Conservation (phyloP, 2,797 vertebrate genomes). For the Telmatherina bonti region DNA sequence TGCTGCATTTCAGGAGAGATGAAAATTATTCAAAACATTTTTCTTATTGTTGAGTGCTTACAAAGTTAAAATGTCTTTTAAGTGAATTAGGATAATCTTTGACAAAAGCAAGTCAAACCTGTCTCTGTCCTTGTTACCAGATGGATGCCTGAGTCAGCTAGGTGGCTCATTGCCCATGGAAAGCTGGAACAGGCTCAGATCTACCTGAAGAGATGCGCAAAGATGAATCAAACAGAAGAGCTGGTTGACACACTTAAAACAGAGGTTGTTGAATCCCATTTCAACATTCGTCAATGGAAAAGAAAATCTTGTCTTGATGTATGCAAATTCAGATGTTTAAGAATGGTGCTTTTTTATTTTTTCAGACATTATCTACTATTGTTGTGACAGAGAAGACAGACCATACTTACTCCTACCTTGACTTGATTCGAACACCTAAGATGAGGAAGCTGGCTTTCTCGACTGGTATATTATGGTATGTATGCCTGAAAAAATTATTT, state of each 20-base stretch:
- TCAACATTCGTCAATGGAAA: not conserved
- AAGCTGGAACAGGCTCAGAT: conserved; percentile 72
- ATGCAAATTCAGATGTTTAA: not conserved
- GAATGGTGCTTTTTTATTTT: conserved; percentile 14
- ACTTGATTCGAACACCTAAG: conserved; percentile 86
- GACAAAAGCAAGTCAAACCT: not conserved
- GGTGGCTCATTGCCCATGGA: conserved; percentile 82
- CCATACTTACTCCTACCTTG: conserved; percentile 84
- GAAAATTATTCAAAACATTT: not conserved
- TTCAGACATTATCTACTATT: conserved; percentile 82
- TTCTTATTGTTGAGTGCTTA: not conserved
- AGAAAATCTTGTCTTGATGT: conserved; percentile 1
- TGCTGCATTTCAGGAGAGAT: not conserved
- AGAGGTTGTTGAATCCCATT: conserved; percentile 68
- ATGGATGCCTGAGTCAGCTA: conserved; percentile 83
- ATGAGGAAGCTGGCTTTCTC: conserved; percentile 86
- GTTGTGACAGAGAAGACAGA: conserved; percentile 54
- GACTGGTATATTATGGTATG: conserved; percentile 87
- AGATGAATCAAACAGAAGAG: conserved; percentile 71
- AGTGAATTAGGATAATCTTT: not conserved
- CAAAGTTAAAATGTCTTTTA: not conserved
- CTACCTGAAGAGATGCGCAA: conserved; percentile 79
- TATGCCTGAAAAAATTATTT: conserved; percentile 6
- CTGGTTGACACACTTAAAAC: conserved; percentile 49
- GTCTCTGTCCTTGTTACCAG: conserved; percentile 46